Evolutionary conservation across 2,113 vertebrate species (phyloP).

Genomic region (Eulemur rufifrons): DNA sequence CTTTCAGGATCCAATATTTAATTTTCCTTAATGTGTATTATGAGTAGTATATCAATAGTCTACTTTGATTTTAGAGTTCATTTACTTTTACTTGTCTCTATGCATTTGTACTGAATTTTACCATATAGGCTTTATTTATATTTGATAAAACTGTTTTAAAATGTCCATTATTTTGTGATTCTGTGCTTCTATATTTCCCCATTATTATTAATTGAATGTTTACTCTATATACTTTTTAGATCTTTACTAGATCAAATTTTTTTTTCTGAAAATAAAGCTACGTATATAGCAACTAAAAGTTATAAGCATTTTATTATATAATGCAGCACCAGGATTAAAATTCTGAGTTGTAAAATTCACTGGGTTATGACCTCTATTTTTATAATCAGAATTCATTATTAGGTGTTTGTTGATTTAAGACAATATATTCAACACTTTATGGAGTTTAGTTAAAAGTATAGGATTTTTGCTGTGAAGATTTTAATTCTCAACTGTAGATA

Average conservation of each 20-base stretch:
- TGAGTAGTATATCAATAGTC: background rate
- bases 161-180: background rate
- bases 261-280: background rate
- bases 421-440: background rate
- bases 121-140: background rate
- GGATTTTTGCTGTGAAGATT: background rate
- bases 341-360: background rate
- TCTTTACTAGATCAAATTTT: background rate
- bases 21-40: background rate
- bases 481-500: background rate
- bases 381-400: constrained; percentile 17
- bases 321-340: background rate
- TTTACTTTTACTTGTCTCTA: constrained; percentile 32
- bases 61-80: constrained; percentile 34
- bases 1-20: constrained; percentile 23
- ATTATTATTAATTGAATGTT: background rate
- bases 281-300: constrained; percentile 16
- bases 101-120: background rate
- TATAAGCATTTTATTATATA: background rate
- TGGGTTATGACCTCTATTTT: background rate
- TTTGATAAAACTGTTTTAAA: constrained; percentile 41
- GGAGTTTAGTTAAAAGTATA: constrained; percentile 19
- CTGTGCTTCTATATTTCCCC: background rate
- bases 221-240: background rate
- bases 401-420: background rate